Evolutionary conservation across 1,140 invertebrate species (phyloP), one percentile per base, ranked within the genome.

Genomic region (Nasonia giraulti): DNA sequence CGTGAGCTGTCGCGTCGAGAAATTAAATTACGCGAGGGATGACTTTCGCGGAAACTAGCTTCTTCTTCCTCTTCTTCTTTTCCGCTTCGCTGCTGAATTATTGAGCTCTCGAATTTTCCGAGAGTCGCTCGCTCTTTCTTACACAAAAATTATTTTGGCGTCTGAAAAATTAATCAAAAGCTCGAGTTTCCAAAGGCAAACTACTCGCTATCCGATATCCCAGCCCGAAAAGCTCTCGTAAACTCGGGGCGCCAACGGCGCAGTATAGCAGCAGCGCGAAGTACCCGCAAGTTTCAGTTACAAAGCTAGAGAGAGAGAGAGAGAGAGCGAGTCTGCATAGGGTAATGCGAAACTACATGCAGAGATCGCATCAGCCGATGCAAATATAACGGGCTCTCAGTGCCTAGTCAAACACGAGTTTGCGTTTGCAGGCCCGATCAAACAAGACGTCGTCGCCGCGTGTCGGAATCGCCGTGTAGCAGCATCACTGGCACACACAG

Each of bases 281-380:
- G 47, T 50, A 17, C 17, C 40, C 55, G 55, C 55, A n/a, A 62
- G 55, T 62, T 62, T 62, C 55, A 62, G 55, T 62, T 62, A 62
- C 55, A 62, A 62, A 62, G 55, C 20, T 62, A 62, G n/a, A 69
- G 27, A 27, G 27, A 69, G 27, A 33, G 68, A 71, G n/a, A 69
- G 27, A 27, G 27, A 69, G 27, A 33, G 68, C 33, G 31, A 31
- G 11, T 27, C 68, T 17, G n/a, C 33, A 37, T 37, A 37, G 33
- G 68, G 68, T 71, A 33, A 71, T 2, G 68, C 27, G 55, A 62
- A 7, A 62, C 55, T n/a, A 50, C 47, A 14, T 4, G 47, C 55
- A 62, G 55, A 62, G 55, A 62, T 62, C 55, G 55, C 55, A 62
- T 62, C 55, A 62, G 68, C 68, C 68, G 27, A 71, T 71, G 68